These are phyloP conservation scores for Falcaria lacertinaria DNA, from an alignment of 2,888 invertebrate species.

Conservation along the genomic window DNA sequence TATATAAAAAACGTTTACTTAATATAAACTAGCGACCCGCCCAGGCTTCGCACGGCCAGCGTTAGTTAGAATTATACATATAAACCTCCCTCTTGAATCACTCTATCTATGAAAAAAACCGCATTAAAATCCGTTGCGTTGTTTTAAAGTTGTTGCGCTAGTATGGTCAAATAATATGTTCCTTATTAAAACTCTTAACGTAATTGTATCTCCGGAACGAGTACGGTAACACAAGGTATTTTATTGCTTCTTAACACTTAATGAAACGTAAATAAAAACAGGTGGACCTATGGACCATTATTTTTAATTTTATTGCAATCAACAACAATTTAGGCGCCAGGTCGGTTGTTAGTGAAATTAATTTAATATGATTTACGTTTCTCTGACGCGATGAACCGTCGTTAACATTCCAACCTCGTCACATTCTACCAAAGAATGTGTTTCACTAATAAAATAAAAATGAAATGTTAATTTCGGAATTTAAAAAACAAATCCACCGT, in stretches of 20 bases:
- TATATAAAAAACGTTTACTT: no score
- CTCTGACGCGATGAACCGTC: neutral
- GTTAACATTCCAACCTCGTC: neutral
- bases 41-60: no score
- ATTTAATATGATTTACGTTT: neutral
- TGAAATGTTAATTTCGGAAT: neutral
- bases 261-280: neutral
- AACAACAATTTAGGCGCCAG: neutral
- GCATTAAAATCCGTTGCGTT: no score
- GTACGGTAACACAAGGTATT: neutral
- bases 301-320: neutral
- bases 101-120: no score
- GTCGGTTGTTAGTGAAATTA: neutral
- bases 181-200: neutral
- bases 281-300: neutral
- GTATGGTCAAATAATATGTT: no score
- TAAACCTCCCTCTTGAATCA: no score
- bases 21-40: no score
- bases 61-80: no score
- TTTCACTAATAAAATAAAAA: neutral
- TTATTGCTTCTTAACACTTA: neutral
- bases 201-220: neutral
- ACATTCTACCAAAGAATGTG: neutral
- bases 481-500: neutral
- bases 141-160: no score